Percentiles rank a stretch among this genome's conserved stretches.
Evolutionary conservation across 2,113 vertebrate genomes (phyloP).

Genomic region (Eretmochelys imbricata): DNA sequence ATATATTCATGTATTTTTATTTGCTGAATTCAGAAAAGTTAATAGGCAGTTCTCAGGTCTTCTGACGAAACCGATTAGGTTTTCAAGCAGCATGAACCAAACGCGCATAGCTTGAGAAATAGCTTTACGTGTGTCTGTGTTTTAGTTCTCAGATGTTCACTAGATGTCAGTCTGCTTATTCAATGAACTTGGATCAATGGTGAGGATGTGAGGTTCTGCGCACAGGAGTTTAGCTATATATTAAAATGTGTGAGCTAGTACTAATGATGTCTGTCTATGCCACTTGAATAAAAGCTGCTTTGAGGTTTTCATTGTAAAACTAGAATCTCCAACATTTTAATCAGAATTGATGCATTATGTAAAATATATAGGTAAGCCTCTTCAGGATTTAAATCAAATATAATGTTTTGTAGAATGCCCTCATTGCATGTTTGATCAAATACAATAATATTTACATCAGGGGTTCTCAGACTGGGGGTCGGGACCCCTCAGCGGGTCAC

Average conservation of each 20-base stretch:
- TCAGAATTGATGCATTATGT: background rate
- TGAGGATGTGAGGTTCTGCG: background rate
- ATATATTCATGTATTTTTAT: background rate
- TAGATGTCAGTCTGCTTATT: background rate
- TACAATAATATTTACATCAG: background rate
- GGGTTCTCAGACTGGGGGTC: no score
- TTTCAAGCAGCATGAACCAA: background rate
- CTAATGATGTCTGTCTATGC: background rate
- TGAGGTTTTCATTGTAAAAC: background rate
- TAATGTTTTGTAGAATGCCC: background rate
- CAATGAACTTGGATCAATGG: fast-evolving
- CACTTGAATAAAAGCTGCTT: background rate
- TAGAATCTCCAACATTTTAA: background rate
- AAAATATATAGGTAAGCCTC: background rate
- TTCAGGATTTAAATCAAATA: background rate
- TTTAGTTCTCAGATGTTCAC: background rate
- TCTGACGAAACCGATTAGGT: background rate
- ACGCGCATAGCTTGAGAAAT: background rate
- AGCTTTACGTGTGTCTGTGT: fast-evolving
- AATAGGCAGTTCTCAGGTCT: background rate
- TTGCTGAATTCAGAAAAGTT: background rate
- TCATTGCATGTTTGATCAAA: background rate
- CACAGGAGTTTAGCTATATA: background rate
- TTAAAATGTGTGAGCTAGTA: background rate
- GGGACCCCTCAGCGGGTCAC: no score